Conservation (phyloP, 2,888 invertebrate genomes). For the Pammene aurita region DNA sequence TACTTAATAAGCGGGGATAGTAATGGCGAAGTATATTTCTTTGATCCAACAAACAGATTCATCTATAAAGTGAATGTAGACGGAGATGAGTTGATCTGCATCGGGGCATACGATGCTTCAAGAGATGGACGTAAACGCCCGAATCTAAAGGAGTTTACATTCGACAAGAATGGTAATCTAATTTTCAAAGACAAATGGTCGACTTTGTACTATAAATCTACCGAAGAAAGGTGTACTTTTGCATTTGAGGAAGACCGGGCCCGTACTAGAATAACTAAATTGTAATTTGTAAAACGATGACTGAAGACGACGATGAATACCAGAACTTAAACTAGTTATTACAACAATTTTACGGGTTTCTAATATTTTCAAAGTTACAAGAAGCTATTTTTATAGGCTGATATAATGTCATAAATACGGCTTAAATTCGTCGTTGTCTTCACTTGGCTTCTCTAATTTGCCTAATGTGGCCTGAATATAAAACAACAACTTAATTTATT, state of each 20-base stretch:
- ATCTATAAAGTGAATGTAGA: not conserved
- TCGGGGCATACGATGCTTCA: constrained; percentile 3
- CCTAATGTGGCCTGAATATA: too few species aligned
- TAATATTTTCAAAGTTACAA: too few species aligned
- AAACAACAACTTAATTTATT: too few species aligned
- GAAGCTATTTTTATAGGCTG: too few species aligned
- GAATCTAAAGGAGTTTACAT: constrained; percentile 5
- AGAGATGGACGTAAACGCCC: constrained; percentile 8
- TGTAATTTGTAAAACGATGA: not conserved
- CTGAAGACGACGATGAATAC: not conserved
- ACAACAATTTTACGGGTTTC: too few species aligned
- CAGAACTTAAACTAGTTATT: too few species aligned
- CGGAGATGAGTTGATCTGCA: not conserved
- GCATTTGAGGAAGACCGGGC: not conserved
- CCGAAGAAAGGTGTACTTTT: not conserved
- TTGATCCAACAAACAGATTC: constrained; percentile 1
- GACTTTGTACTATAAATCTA: constrained; percentile 12
- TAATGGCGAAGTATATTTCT: constrained; percentile 9
- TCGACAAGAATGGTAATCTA: constrained; percentile 5
- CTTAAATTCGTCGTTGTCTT: too few species aligned
- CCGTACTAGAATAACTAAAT: constrained; percentile 7
- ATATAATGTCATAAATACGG: too few species aligned
- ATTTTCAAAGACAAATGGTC: constrained; percentile 23
- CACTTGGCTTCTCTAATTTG: too few species aligned
- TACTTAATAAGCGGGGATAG: constrained; percentile 11